Percentiles rank a stretch among this genome's conserved stretches.
These are phyloP conservation scores for Tethya wilhelma DNA, from an alignment of 37 sponge, comb jelly and placozoan genomes.

Conservation along the genomic window DNA sequence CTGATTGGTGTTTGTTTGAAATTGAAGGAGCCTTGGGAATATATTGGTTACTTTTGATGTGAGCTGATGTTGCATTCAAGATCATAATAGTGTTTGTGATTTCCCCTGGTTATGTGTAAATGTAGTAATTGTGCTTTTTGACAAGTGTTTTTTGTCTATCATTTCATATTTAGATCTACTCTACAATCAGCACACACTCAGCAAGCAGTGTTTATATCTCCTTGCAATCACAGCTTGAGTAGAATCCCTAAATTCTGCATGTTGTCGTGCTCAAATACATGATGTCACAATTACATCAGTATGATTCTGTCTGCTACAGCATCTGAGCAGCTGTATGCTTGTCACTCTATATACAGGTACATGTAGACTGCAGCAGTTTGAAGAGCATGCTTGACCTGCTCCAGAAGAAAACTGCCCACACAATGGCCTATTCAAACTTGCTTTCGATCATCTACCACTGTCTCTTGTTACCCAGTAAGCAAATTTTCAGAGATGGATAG, in stretches of 20 bases:
- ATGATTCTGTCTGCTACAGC: background rate
- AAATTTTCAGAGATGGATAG: background rate
- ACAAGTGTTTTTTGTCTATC: too few relatives aligned
- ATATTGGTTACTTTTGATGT: too few relatives aligned
- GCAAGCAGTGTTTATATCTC: background rate
- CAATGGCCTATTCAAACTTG: conserved; percentile 54
- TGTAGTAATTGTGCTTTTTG: too few relatives aligned
- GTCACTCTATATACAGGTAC: conserved; percentile 29
- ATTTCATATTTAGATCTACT: too few relatives aligned
- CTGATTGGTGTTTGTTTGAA: too few relatives aligned
- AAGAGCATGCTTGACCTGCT: conserved; percentile 57
- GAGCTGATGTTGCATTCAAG: too few relatives aligned
- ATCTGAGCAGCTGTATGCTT: background rate
- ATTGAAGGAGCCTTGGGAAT: too few relatives aligned
- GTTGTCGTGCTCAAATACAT: background rate
- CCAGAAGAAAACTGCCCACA: conserved; percentile 62
- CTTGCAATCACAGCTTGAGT: background rate
- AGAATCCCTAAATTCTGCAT: too few relatives aligned
- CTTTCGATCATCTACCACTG: conserved; percentile 77
- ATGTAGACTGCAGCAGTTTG: conserved; percentile 51
- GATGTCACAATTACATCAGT: too few relatives aligned
- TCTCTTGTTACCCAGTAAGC: conserved; percentile 64
- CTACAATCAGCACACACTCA: background rate
- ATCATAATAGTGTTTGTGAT: too few relatives aligned
- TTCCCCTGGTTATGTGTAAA: too few relatives aligned